Evolutionary conservation across 2,888 invertebrate genomes (phyloP), one percentile per base, ranked within the genome.

Genomic region (Kuschelorhynchus macadamiae): DNA sequence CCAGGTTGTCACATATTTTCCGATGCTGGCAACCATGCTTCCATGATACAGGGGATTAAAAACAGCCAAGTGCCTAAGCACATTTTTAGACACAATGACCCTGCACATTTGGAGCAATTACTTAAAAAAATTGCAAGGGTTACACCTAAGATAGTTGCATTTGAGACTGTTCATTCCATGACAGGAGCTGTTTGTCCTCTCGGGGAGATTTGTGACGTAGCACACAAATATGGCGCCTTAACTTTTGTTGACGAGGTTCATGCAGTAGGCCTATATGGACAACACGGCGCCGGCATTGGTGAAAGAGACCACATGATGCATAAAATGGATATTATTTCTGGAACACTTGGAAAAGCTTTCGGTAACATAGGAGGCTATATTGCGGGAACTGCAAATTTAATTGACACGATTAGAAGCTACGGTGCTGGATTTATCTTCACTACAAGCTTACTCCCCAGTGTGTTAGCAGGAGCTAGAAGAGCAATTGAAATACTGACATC

Each of bases 91-190:
- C 98, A 98, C 84, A 98, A 98, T 81, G 96, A 98, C 81, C 93
- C 93, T 0, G 85, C 85, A 47, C 96, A 98, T 84, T 87, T 98
- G 73, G 91, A 93, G 77, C 87, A 91, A 73, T 81, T 95, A 69
- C 85, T 97, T 70, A 86, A 89, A 47, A 87, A 87, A 72, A 87
- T 95, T 3, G 93, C 94, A 72, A 87, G 87, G 59, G 87, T 87
- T 52, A 85, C 90, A 39, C 98, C 98, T 0, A 98, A 98, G 33
- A 95, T 98, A 79, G 97, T 98, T 33, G 97, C 96, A 21, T 98
- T 98, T 85, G 98, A 98, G 87, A 97, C 98, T 16, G 98, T 98
- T 32, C 97, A 98, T 88, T 98, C 97, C 30, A 98, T 98, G 98
- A 93, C 95, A 63, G 98, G 97, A 52, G 96, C 95, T 14, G 94